Evolutionary conservation across 2,888 invertebrate species (phyloP), one percentile per base, ranked within the genome.

Genomic region (Lysandra coridon): DNA sequence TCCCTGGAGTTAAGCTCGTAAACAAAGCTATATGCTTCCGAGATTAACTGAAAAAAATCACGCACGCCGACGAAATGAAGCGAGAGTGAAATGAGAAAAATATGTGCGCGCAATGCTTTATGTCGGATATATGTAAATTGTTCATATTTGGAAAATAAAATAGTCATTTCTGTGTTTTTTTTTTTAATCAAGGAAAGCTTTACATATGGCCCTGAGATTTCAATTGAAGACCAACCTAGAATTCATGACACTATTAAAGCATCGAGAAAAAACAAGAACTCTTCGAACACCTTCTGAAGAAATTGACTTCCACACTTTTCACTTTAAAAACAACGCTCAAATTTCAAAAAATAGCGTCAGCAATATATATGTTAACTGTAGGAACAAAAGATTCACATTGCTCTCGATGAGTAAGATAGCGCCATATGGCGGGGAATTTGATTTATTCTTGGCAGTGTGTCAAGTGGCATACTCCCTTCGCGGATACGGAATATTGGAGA

Each of bases 391-490:
- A 80, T 75, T 80, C 80, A 80, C 76, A 79, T 80, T 79, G 80
- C 79, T 79, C 78, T 79, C 79, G 79, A 80, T 53, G 78, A 79
- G 81, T 80, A 80, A 80, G 80, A 80, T 75, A 80, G 81, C 82
- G 82, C 82, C 81, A 82, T 82, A 81, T 82, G 81, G 81, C 80
- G 76, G 76, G 81, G 82, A 57, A 92, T 90, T 88, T 90, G 91
- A 92, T 92, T 91, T 92, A 92, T 92, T 88, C 87, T 86, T 90
- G 91, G 91, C 91, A 88, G 86, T 89, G 88, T 88, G 89, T 91
- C 91, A 91, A 92, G 89, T 87, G 87, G 87, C 88, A 87, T 90
- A 90, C 90, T 90, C 88, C 86, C 86, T 84, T 86, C 86, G 86
- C 86, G 87, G 88, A 89, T 87, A 86, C 85, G 88, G 88, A 88